Percentiles rank a stretch among this genome's conserved stretches.
These are phyloP conservation scores for Smutsia gigantea DNA, from an alignment of 2,797 vertebrate genomes.

Conservation along the genomic window DNA sequence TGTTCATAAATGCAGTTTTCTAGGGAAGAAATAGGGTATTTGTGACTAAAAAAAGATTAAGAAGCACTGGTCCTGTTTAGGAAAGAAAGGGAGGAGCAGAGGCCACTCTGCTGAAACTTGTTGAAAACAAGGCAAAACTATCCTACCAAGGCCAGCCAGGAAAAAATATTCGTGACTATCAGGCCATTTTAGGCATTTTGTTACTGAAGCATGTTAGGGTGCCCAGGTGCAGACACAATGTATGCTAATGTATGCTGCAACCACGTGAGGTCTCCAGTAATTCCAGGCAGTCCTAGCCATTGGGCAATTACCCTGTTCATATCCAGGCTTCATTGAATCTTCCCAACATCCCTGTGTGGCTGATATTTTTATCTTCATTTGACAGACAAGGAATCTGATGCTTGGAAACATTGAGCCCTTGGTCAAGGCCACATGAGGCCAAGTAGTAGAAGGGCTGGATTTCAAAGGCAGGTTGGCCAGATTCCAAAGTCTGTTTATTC, in stretches of 20 bases:
- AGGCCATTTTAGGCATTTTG: neutral
- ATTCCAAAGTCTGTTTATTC: constrained; percentile 17
- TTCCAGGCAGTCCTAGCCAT: neutral
- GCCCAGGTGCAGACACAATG: neutral
- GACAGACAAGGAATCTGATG: neutral
- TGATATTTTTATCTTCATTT: constrained; percentile 20
- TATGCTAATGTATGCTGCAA: rapidly evolving
- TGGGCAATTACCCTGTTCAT: neutral
- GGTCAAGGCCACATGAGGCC: neutral
- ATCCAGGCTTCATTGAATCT: neutral
- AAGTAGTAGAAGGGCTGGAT: constrained; percentile 18
- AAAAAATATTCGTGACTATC: neutral
- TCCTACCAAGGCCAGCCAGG: neutral
- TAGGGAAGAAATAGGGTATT: neutral
- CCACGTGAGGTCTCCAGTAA: neutral
- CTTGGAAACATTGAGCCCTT: neutral
- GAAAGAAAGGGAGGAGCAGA: neutral
- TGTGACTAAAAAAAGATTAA: constrained; percentile 1
- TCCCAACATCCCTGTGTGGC: neutral
- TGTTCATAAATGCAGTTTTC: neutral
- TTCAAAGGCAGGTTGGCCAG: constrained; percentile 8
- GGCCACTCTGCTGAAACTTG: neutral
- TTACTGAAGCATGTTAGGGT: neutral
- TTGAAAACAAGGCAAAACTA: neutral
- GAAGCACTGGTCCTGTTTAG: neutral